A percentile compares a stretch with the other conserved stretches of the same genome.
These are phyloP conservation scores for Scrobipalpa atriplicella DNA, from an alignment of 2,888 invertebrate species.

Conservation along the genomic window DNA sequence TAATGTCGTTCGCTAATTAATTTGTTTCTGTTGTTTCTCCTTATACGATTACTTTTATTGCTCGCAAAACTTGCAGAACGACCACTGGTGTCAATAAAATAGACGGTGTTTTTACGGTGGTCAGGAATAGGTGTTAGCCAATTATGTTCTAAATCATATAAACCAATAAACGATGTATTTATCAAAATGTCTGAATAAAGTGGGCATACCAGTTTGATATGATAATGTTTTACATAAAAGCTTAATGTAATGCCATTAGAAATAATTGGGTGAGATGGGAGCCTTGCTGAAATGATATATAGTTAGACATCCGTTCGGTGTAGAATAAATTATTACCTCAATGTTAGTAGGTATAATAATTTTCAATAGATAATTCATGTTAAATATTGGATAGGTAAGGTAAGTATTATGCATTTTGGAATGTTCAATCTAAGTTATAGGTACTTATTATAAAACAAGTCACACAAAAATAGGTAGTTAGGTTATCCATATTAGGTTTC, in stretches of 20 bases:
- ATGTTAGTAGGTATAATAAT: not conserved
- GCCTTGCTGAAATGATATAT: slow-evolving; percentile 17
- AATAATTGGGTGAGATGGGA: slow-evolving; percentile 29
- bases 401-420: too few species aligned
- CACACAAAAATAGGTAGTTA: too few species aligned
- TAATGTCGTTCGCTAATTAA: not conserved
- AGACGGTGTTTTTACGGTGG: slow-evolving; percentile 31
- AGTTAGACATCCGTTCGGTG: not conserved
- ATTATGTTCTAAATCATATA: slow-evolving; percentile 46
- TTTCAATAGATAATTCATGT: too few species aligned
- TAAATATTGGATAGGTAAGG: too few species aligned
- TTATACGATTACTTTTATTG: not conserved
- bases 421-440: too few species aligned
- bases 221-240: slow-evolving; percentile 60
- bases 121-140: slow-evolving; percentile 37
- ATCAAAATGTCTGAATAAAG: slow-evolving; percentile 38
- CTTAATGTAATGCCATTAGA: slow-evolving; percentile 52
- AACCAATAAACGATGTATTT: slow-evolving; percentile 42
- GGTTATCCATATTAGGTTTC: too few species aligned
- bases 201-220: slow-evolving; percentile 41
- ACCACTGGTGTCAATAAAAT: slow-evolving; percentile 20
- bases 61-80: slow-evolving; percentile 11
- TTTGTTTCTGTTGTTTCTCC: not conserved
- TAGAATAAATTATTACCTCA: not conserved
- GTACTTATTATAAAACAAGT: too few species aligned